phyloP scores from a whole-genome alignment of 2,797 vertebrate species.

The Hoplostethus mediterraneus region DNA sequence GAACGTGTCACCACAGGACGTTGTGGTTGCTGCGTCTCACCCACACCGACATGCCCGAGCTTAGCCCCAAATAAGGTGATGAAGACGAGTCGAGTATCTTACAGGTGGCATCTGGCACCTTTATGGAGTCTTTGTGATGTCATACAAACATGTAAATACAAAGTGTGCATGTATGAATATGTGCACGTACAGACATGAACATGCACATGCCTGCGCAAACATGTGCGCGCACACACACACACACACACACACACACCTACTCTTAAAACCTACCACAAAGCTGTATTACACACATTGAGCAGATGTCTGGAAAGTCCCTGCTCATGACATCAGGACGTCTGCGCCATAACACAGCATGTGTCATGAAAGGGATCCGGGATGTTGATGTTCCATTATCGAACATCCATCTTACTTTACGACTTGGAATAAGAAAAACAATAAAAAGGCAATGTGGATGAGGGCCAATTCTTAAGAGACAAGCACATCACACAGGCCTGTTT shows the following conservation, averaged over 20 bases:
- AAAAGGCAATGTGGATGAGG: no score
- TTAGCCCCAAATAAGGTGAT: conserved; percentile 31
- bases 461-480: no score
- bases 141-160: conserved; percentile 42
- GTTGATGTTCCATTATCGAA: conserved; percentile 35
- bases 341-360: conserved; percentile 19
- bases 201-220: conserved; percentile 28
- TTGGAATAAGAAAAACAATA: background rate
- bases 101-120: conserved; percentile 43
- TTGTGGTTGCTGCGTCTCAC: conserved; percentile 9
- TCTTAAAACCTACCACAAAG: conserved; percentile 20
- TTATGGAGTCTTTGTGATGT: conserved; percentile 35
- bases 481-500: no score
- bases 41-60: conserved; percentile 28
- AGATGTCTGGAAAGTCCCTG: conserved; percentile 70
- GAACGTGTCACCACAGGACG: conserved; percentile 50
- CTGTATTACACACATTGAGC: conserved; percentile 41
- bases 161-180: conserved; percentile 4
- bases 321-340: conserved; percentile 53
- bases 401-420: conserved; percentile 19
- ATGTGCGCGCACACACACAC: conserved; percentile 21
- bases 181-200: conserved; percentile 44
- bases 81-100: conserved; percentile 18
- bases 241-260: conserved; percentile 16
- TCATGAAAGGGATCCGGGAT: conserved; percentile 25